Evolutionary conservation across 2,888 invertebrate genomes (phyloP).

Genomic region (Hyles lineata): DNA sequence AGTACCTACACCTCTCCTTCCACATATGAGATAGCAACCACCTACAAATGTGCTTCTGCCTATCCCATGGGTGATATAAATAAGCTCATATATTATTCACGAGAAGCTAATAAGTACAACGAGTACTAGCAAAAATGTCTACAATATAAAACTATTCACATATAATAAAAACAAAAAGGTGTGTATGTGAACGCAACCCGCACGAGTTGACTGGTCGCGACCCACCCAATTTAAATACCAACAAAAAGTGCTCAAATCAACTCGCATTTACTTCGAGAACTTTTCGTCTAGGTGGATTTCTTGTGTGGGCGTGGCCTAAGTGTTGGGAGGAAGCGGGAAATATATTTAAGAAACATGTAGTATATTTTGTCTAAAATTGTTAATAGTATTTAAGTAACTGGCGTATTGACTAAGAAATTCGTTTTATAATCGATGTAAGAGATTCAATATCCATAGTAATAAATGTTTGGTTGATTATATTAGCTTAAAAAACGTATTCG

Average conservation of each 20-base stretch:
- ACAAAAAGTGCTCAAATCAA: slow-evolving; percentile 81
- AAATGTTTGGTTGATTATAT: too few species aligned
- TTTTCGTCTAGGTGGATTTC: slow-evolving; percentile 79
- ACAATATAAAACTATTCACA: neutral
- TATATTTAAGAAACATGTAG: neutral
- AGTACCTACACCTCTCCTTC: too few species aligned
- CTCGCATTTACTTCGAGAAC: slow-evolving; percentile 74
- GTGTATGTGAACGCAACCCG: slow-evolving; percentile 29
- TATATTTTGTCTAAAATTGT: neutral
- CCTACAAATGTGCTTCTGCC: too few species aligned
- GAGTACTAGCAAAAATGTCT: neutral
- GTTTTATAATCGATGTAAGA: too few species aligned
- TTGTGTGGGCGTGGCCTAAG: slow-evolving; percentile 52
- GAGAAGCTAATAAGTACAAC: neutral
- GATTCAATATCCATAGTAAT: too few species aligned
- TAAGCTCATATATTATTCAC: neutral
- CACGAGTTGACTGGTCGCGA: slow-evolving; percentile 57
- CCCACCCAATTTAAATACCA: slow-evolving; percentile 77
- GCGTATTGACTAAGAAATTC: too few species aligned
- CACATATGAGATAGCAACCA: too few species aligned
- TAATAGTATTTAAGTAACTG: too few species aligned
- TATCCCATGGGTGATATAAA: too few species aligned
- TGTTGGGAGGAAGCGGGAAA: slow-evolving; percentile 36
- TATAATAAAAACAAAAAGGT: slow-evolving; percentile 11
- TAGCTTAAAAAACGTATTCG: too few species aligned